Percentiles rank a stretch among this genome's conserved stretches.
These are phyloP conservation scores for Euproctis similis DNA, from an alignment of 2,888 invertebrate species.

Conservation along the genomic window DNA sequence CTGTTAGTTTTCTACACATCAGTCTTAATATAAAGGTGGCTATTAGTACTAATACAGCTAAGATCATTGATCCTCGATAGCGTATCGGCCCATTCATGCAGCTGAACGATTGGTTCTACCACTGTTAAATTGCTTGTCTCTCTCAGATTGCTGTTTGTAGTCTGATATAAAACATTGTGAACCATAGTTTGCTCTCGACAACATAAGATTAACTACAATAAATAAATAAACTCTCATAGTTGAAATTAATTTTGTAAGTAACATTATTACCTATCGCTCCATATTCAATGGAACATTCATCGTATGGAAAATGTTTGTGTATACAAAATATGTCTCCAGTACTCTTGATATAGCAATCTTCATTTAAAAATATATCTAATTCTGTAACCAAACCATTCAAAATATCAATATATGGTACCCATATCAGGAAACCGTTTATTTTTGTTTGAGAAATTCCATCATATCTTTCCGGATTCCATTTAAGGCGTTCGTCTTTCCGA, in stretches of 20 bases:
- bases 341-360: conserved; percentile 17
- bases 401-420: conserved; percentile 27
- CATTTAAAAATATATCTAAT: conserved; percentile 1
- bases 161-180: conserved; percentile 37
- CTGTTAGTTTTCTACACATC: too few relatives aligned
- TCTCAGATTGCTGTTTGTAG: conserved; percentile 18
- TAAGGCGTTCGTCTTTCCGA: conserved; percentile 31
- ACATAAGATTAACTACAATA: too few relatives aligned
- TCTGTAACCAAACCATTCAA: conserved; percentile 17
- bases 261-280: conserved; percentile 5
- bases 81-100: conserved; percentile 37
- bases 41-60: too few relatives aligned
- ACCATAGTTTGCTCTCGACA: conserved; percentile 27
- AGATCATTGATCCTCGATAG: too few relatives aligned
- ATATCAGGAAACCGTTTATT: conserved; percentile 11
- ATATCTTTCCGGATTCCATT: conserved; percentile 33
- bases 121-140: conserved; percentile 22
- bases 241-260: conserved; percentile 16
- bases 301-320: conserved; percentile 33
- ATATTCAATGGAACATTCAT: conserved; percentile 28
- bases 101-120: conserved; percentile 30
- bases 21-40: too few relatives aligned
- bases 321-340: conserved; percentile 21
- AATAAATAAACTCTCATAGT: conserved; percentile 13
- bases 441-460: conserved; percentile 17